phyloP scores from a whole-genome alignment of 2,113 vertebrate species.

The Lophura nycthemera region DNA sequence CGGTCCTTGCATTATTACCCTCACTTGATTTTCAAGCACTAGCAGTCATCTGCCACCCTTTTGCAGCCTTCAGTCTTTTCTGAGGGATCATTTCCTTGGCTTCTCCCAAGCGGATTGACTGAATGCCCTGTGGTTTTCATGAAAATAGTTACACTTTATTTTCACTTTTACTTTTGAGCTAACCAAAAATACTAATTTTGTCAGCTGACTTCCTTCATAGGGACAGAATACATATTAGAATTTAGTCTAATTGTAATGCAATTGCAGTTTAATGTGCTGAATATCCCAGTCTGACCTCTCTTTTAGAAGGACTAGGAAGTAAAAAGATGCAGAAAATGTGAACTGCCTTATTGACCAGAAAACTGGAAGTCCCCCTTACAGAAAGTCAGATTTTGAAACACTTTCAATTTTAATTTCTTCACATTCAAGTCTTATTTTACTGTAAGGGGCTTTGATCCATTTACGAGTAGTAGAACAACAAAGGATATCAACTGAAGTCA shows the following conservation, averaged over 20 bases:
- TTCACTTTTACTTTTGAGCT: not conserved
- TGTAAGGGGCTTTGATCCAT: not conserved
- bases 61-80: not conserved
- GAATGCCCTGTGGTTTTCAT: not conserved
- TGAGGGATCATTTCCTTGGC: not conserved
- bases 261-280: not conserved
- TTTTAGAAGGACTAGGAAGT: not conserved
- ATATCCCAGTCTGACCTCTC: not conserved
- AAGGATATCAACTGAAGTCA: not conserved
- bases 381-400: not conserved
- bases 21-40: not conserved
- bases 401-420: not conserved
- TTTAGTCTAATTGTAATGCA: not conserved
- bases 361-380: not conserved
- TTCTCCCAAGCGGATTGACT: not conserved
- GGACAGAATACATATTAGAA: not conserved
- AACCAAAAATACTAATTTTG: not conserved
- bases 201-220: not conserved
- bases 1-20: not conserved
- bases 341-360: not conserved
- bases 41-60: not conserved
- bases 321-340: not conserved
- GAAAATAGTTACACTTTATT: not conserved
- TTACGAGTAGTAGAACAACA: not conserved
- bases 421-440: not conserved